These are phyloP conservation scores for Oeneis ivallda DNA, from an alignment of 2,888 invertebrate genomes.

Conservation along the genomic window DNA sequence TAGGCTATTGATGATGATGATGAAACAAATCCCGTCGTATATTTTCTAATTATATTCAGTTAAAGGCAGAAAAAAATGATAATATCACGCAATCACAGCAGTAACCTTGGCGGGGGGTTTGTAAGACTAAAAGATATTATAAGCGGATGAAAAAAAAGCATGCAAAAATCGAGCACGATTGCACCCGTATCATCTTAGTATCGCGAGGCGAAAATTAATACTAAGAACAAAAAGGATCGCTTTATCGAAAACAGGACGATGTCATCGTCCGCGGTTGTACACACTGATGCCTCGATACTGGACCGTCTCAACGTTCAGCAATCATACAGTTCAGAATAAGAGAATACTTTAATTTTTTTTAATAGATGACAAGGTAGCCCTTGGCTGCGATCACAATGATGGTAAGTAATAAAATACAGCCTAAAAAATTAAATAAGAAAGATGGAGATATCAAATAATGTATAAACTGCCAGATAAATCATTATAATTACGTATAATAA, in stretches of 20 bases:
- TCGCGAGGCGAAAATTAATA: slow-evolving; percentile 72
- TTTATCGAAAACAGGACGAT: slow-evolving; percentile 71
- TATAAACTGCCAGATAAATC: too few relatives aligned
- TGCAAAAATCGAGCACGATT: slow-evolving; percentile 39
- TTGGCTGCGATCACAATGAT: too few relatives aligned
- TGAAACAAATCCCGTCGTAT: slow-evolving; percentile 7
- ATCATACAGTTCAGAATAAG: neutral
- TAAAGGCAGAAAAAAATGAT: slow-evolving; percentile 26
- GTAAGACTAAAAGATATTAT: slow-evolving; percentile 29
- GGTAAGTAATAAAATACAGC: too few relatives aligned
- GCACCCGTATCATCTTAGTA: slow-evolving; percentile 52
- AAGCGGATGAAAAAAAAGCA: slow-evolving; percentile 34
- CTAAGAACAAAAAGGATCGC: slow-evolving; percentile 57
- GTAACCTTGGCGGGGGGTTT: slow-evolving; percentile 37
- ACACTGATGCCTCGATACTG: slow-evolving; percentile 64
- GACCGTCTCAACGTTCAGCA: neutral
- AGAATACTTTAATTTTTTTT: too few relatives aligned
- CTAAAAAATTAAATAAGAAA: too few relatives aligned
- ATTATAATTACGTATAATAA: too few relatives aligned
- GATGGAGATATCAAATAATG: too few relatives aligned
- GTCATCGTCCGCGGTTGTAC: slow-evolving; percentile 64
- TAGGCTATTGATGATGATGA: too few relatives aligned
- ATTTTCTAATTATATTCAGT: slow-evolving; percentile 29
- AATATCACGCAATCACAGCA: slow-evolving; percentile 33
- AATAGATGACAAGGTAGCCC: too few relatives aligned